phyloP scores from a whole-genome alignment of 2,113 vertebrate species.

The Serinus canaria region DNA sequence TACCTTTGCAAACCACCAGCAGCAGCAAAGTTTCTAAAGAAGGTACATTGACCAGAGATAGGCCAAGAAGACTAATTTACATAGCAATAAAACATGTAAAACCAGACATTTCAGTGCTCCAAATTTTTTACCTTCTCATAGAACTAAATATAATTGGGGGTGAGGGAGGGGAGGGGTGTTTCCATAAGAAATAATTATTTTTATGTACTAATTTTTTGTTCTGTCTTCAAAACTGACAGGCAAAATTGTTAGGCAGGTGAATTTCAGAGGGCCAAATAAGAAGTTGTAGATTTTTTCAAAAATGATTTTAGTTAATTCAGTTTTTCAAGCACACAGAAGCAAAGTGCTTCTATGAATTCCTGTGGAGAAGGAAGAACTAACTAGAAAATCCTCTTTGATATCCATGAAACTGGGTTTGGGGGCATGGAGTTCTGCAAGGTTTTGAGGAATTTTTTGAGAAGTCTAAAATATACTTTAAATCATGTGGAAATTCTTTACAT shows the following conservation, averaged over 20 bases:
- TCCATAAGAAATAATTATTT: not conserved
- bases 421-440: not conserved
- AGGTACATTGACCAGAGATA: not conserved
- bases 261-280: not conserved
- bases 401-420: not conserved
- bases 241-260: not conserved
- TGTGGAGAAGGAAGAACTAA: not conserved
- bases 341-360: not conserved
- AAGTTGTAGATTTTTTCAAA: not conserved
- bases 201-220: not conserved
- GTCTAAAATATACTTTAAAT: not conserved
- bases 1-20: not conserved
- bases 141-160: not conserved
- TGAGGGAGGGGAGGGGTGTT: fast-evolving
- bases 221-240: not conserved
- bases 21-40: not conserved
- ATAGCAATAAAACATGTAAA: not conserved
- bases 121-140: not conserved
- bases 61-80: not conserved
- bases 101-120: not conserved
- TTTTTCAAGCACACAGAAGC: not conserved
- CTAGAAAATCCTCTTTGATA: not conserved
- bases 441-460: not conserved
- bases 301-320: not conserved
- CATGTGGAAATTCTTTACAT: not conserved